A percentile compares a stretch with the other conserved stretches of the same genome.
These are phyloP conservation scores for Eupithecia dodoneata DNA, from an alignment of 2,888 invertebrate genomes.

Conservation along the genomic window DNA sequence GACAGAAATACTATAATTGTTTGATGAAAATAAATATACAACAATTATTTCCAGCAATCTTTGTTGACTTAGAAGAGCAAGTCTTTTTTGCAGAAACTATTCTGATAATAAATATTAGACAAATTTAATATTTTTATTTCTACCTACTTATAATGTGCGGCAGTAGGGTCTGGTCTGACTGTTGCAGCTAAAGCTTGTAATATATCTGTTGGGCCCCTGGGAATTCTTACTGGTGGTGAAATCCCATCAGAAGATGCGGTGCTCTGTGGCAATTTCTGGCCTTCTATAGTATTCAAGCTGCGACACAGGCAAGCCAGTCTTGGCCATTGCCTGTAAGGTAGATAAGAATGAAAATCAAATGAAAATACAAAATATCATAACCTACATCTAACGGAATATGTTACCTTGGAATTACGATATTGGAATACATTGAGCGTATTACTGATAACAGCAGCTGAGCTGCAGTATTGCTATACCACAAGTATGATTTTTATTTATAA, in stretches of 20 bases:
- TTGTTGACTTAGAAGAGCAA: background rate
- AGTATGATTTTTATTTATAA: background rate
- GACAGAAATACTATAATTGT: background rate
- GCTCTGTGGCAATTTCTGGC: slow-evolving; percentile 68
- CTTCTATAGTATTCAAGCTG: slow-evolving; percentile 65
- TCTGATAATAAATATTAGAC: background rate
- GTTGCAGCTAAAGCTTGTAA: slow-evolving; percentile 91
- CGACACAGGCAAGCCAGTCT: slow-evolving; percentile 68
- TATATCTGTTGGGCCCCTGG: slow-evolving; percentile 92
- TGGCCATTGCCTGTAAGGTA: slow-evolving; percentile 67
- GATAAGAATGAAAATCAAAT: slow-evolving; percentile 12
- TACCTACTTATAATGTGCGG: slow-evolving; percentile 90
- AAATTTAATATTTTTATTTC: background rate
- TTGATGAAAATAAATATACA: no score
- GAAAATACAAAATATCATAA: slow-evolving; percentile 20
- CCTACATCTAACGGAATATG: slow-evolving; percentile 15
- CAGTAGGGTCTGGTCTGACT: slow-evolving; percentile 91
- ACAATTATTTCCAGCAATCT: background rate
- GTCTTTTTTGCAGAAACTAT: background rate
- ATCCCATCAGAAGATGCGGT: slow-evolving; percentile 71
- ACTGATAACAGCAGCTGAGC: slow-evolving; percentile 1
- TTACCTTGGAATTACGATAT: slow-evolving; percentile 60
- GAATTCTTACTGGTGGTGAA: slow-evolving; percentile 87
- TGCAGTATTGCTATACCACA: background rate
- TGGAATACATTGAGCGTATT: slow-evolving; percentile 62